A percentile compares a stretch with the other conserved stretches of the same genome.
Evolutionary conservation across 2,113 vertebrate species (phyloP).

Genomic region (Alces alces): DNA sequence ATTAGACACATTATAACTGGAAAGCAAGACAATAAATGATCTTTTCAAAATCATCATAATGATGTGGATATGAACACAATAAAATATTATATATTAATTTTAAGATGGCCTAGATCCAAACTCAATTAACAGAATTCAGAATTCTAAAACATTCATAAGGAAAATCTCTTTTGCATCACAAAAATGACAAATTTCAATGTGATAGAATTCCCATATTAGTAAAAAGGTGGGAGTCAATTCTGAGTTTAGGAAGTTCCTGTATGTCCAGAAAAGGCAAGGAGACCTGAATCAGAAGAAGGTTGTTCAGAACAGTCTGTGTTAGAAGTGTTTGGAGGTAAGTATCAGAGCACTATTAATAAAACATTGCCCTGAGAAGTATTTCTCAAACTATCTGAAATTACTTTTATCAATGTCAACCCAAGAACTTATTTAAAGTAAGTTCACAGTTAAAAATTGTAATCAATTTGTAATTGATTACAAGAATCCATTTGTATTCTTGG

Average conservation of each 20-base stretch:
- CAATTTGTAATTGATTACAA: neutral
- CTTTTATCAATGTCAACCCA: neutral
- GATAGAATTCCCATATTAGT: neutral
- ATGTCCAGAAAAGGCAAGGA: neutral
- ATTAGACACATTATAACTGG: neutral
- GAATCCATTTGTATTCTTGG: neutral
- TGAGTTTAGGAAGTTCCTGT: neutral
- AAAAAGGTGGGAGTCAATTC: neutral
- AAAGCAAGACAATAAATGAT: neutral
- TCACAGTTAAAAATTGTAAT: neutral
- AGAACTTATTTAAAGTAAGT: neutral
- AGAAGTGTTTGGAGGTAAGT: neutral
- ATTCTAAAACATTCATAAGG: neutral
- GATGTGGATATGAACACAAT: neutral
- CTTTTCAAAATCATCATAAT: neutral
- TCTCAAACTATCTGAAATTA: neutral
- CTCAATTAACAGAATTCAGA: neutral
- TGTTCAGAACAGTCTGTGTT: neutral
- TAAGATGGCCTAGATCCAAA: neutral
- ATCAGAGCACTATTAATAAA: neutral
- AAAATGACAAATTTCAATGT: neutral
- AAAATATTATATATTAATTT: neutral
- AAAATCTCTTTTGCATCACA: neutral
- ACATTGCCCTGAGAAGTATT: neutral
- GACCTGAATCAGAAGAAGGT: neutral